phyloP scores from a whole-genome alignment of 2,113 vertebrate genomes.

The Dunckerocampus dactyliophorus region DNA sequence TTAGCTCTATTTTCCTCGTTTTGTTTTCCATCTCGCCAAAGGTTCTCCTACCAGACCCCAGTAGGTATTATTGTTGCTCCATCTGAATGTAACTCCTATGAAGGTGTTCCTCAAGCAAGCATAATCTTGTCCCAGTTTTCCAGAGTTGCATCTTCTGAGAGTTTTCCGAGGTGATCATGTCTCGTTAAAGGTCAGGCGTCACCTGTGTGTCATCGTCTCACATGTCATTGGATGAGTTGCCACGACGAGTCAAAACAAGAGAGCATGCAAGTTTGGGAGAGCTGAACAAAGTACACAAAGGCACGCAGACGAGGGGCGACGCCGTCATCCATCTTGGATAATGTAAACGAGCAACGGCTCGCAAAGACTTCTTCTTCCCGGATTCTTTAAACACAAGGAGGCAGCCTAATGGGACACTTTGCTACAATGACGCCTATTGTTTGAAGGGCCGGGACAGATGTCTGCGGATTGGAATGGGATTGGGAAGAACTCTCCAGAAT shows the following conservation, averaged over 20 bases:
- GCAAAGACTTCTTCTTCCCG: background rate
- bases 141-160: background rate
- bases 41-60: background rate
- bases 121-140: too few relatives aligned
- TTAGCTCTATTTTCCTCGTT: background rate
- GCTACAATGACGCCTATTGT: too few relatives aligned
- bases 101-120: too few relatives aligned
- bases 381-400: background rate
- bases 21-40: too few relatives aligned
- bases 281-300: background rate
- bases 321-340: background rate
- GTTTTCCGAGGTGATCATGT: background rate
- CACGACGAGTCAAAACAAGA: background rate
- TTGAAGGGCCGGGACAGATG: too few relatives aligned
- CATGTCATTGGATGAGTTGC: slow-evolving; percentile 10
- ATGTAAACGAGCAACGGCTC: slow-evolving; percentile 1
- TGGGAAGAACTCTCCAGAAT: background rate
- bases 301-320: background rate
- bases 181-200: slow-evolving; percentile 29
- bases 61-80: too few relatives aligned
- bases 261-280: background rate
- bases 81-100: too few relatives aligned
- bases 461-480: background rate
- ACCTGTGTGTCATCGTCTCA: slow-evolving; percentile 13
- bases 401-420: background rate